Evolutionary conservation across 1,140 invertebrate genomes (phyloP).

Genomic region (Drosophila equinoxialis): DNA sequence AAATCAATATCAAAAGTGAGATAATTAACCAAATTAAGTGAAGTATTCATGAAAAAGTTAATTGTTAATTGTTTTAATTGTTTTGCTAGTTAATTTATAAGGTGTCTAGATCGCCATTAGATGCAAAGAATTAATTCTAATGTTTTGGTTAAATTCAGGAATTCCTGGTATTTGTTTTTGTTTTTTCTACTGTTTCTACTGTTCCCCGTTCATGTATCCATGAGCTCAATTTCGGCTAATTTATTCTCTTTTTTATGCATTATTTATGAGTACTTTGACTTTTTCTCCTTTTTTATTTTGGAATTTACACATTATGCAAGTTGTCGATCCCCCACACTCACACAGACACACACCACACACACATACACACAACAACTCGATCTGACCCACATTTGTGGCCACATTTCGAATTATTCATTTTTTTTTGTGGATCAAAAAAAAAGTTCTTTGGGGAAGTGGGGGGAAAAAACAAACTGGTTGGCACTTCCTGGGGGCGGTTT

Average conservation of each 20-base stretch:
- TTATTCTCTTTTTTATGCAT: conserved; percentile 46
- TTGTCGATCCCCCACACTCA: not conserved
- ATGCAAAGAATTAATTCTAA: no score
- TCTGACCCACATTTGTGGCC: conserved; percentile 57
- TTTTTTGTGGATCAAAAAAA: conserved; percentile 6
- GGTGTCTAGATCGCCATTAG: no score
- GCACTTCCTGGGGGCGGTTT: conserved; percentile 46
- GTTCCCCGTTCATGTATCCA: no score
- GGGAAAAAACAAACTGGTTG: conserved; percentile 17
- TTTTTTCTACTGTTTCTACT: not conserved
- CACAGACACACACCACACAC: not conserved
- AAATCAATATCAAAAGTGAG: not conserved
- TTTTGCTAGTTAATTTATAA: not conserved
- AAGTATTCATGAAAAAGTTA: not conserved
- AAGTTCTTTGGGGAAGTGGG: conserved; percentile 24
- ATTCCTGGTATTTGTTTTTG: no score
- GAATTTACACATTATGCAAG: conserved; percentile 17
- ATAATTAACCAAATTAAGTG: not conserved
- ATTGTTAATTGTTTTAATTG: not conserved
- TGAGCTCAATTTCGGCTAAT: not conserved
- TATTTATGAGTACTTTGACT: conserved; percentile 56
- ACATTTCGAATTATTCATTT: conserved; percentile 68
- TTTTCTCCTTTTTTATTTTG: conserved; percentile 25
- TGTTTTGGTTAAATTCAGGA: no score
- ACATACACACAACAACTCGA: conserved; percentile 20